Conservation (phyloP, 2,888 invertebrate species). For the Eustalomyia histrio region DNA sequence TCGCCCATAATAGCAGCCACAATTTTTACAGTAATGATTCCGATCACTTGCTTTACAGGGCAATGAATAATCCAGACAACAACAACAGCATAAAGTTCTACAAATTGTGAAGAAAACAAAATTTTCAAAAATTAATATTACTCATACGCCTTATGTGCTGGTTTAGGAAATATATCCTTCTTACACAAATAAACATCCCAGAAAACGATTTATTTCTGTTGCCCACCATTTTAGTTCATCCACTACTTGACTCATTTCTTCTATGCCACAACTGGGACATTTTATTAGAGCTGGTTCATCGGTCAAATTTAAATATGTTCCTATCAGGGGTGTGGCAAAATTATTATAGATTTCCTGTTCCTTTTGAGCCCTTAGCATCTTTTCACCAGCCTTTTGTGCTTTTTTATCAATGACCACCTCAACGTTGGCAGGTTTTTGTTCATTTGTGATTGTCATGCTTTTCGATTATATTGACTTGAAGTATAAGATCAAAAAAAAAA, state of each 20-base stretch:
- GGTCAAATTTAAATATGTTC: conserved; percentile 75
- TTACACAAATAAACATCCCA: conserved; percentile 76
- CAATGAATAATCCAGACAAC: conserved; percentile 72
- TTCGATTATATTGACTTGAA: not conserved
- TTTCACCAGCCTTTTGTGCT: conserved; percentile 56
- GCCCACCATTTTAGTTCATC: conserved; percentile 75
- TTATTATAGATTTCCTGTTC: conserved; percentile 74
- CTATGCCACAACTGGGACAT: conserved; percentile 75
- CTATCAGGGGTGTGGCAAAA: conserved; percentile 76
- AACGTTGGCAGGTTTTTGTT: conserved; percentile 48
- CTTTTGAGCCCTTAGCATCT: conserved; percentile 54
- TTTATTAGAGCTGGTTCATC: conserved; percentile 72
- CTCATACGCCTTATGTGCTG: not conserved
- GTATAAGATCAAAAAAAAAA: too few species aligned
- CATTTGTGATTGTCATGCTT: conserved; percentile 35
- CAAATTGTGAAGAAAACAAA: not conserved
- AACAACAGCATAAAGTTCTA: conserved; percentile 65
- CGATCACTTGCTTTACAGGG: conserved; percentile 76
- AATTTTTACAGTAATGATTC: conserved; percentile 78
- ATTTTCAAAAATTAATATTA: not conserved
- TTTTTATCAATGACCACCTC: conserved; percentile 61
- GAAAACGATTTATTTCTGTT: conserved; percentile 70
- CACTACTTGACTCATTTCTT: conserved; percentile 71
- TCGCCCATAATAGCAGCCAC: conserved; percentile 78
- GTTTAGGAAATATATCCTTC: conserved; percentile 46